These are phyloP conservation scores for Bombus superbus DNA, from an alignment of 1,140 invertebrate species.

Conservation along the genomic window DNA sequence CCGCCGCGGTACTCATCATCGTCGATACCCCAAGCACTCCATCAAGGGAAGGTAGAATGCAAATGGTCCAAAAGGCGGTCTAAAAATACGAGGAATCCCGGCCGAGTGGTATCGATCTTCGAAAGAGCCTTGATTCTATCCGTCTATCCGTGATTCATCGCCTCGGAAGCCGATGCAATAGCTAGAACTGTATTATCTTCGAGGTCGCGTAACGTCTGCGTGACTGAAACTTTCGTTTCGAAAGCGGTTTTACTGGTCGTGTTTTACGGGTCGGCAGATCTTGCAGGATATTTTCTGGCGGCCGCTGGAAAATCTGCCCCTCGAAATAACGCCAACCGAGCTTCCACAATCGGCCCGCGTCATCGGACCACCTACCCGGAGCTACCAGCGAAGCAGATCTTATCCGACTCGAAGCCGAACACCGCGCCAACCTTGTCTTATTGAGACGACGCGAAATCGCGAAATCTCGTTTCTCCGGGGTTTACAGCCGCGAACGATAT, in stretches of 20 bases:
- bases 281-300: constrained; percentile 61
- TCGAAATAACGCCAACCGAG: constrained; percentile 57
- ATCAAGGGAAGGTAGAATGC: constrained; percentile 15
- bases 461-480: background rate
- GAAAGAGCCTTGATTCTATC: constrained; percentile 45
- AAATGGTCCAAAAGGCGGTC: constrained; percentile 34
- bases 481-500: background rate
- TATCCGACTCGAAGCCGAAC: constrained; percentile 42
- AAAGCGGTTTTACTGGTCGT: constrained; percentile 38
- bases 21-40: background rate
- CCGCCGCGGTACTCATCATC: background rate
- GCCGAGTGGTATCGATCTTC: constrained; percentile 36
- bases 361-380: constrained; percentile 48
- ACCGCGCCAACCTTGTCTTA: constrained; percentile 32
- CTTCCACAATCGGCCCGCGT: constrained; percentile 51
- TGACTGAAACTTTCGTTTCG: constrained; percentile 56
- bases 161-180: constrained; percentile 58
- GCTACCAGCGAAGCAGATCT: constrained; percentile 45
- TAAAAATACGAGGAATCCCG: constrained; percentile 25
- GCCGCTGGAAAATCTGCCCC: constrained; percentile 40
- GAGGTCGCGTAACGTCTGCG: constrained; percentile 63
- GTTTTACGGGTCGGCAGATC: constrained; percentile 48
- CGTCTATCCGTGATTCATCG: constrained; percentile 63
- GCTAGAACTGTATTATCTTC: constrained; percentile 65
- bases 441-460: constrained; percentile 8